Evolutionary conservation across 2,797 vertebrate species (phyloP).

Genomic region (Gastrophryne carolinensis): DNA sequence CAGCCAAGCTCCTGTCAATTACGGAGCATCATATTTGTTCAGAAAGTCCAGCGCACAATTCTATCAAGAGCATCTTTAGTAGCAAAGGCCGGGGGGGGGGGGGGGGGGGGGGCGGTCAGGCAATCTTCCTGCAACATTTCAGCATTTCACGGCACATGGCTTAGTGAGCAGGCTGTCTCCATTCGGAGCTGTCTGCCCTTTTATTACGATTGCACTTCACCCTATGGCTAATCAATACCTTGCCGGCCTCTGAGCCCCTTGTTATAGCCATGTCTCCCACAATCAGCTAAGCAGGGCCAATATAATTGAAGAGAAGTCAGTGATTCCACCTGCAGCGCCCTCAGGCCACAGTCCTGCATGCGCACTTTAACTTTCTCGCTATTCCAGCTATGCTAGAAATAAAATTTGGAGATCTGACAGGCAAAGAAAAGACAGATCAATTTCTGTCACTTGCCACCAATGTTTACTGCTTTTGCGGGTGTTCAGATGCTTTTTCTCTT

Average conservation of each 20-base stretch:
- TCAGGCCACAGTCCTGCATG: conserved; percentile 78
- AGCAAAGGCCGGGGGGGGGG: conserved; percentile 67
- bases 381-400: conserved; percentile 79
- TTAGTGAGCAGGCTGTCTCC: conserved; percentile 80
- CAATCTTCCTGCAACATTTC: conserved; percentile 72
- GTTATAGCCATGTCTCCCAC: conserved; percentile 74
- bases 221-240: conserved; percentile 95
- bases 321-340: conserved; percentile 86
- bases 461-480: conserved; percentile 74
- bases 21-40: conserved; percentile 76
- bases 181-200: conserved; percentile 82
- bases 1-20: conserved; percentile 80
- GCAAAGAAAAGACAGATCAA: conserved; percentile 77
- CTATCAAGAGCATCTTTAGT: conserved; percentile 75
- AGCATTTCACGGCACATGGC: conserved; percentile 80
- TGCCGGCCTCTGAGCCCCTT: conserved; percentile 73
- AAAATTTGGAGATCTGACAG: conserved; percentile 86
- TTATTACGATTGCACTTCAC: conserved; percentile 92
- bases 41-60: conserved; percentile 83
- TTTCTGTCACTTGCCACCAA: conserved; percentile 80
- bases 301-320: conserved; percentile 96
- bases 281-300: conserved; percentile 75
- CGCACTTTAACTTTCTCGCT: conserved; percentile 64
- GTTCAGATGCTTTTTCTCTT: conserved; percentile 71
- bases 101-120: no score